Percentiles rank a stretch among this genome's conserved stretches.
Conservation (phyloP, 1,140 invertebrate genomes). For the Pseudomyrmex concolor region DNA sequence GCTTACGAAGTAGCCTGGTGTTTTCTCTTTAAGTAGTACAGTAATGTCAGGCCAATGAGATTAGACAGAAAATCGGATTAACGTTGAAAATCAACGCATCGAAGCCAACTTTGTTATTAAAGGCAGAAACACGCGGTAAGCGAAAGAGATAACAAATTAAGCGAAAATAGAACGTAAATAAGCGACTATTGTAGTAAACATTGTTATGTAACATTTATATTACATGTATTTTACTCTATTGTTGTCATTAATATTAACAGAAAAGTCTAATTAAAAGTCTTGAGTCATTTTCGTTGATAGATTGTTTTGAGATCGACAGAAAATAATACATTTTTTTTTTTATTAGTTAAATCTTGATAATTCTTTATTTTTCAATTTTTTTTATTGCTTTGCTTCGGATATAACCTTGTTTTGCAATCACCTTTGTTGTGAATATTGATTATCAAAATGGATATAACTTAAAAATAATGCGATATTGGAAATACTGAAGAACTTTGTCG, state of each 20-base stretch:
- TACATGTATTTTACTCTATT: background rate
- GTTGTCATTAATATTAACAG: no score
- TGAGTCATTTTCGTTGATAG: background rate
- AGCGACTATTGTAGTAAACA: background rate
- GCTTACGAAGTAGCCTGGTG: conserved; percentile 40
- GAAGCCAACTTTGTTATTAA: background rate
- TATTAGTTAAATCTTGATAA: no score
- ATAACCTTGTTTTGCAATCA: conserved; percentile 11
- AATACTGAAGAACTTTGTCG: background rate
- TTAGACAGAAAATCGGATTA: conserved; percentile 35
- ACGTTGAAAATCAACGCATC: conserved; percentile 22
- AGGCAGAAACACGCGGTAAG: background rate
- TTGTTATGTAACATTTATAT: background rate
- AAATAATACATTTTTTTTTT: background rate
- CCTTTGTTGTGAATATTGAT: conserved; percentile 6
- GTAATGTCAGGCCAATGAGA: conserved; percentile 29
- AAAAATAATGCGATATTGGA: conserved; percentile 19
- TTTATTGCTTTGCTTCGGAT: background rate
- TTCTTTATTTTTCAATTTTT: background rate
- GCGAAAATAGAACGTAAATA: background rate
- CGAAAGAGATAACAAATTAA: conserved; percentile 10
- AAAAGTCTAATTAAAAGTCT: background rate
- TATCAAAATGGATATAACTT: background rate
- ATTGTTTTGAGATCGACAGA: conserved; percentile 11
- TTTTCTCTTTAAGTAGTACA: conserved; percentile 44